Base-by-base conservation (phyloP, 2,888 invertebrate genomes). In the Periphyllus acericola region DNA sequence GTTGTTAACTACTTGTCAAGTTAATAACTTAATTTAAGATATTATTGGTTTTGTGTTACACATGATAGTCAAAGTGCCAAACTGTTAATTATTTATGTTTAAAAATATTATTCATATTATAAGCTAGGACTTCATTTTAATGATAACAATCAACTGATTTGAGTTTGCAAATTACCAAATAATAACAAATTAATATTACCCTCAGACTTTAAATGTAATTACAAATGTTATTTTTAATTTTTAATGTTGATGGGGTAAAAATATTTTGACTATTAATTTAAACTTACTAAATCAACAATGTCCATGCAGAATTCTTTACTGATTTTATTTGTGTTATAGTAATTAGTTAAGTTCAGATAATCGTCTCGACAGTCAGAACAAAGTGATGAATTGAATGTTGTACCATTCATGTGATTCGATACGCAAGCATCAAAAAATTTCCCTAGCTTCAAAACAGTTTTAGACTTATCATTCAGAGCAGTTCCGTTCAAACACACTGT, bases 251-350 rank as follows among this genome's bases (percentile, higher is more conserved):
- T 60, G 8, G 60, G 25, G 3, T 14, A 46, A 46, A 46, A 46
- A 46, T 46, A 11, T 46, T 46, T 46, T 0, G 46, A 14, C 9
- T 9, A 55, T 55, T 55, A 55, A 55, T 55, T 55, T 52, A 66
- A 89, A 92, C 93, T 92, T 92, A 94, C 95, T 90, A 93, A 92
- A 91, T 95, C 95, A 2, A 94, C 94, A 90, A 94, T 93, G 91
- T 95, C 95, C 93, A 95, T 94, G 90, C 95, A 95, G 89, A 94
- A 92, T 89, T 93, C 94, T 90, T 93, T 93, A 86, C 92, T 91
- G 90, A 93, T 93, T 90, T 92, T 94, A 87, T 94, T 91, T 55
- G 92, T 92, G 90, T 93, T 92, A 90, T 94, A 95, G 90, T 92
- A 94, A 78, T 92, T 91, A 90, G 94, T 94, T 89, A 95, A 91